These are phyloP conservation scores for Epizoanthus scotinus DNA, from an alignment of 92 coral and sea anemone species.

Conservation along the genomic window DNA sequence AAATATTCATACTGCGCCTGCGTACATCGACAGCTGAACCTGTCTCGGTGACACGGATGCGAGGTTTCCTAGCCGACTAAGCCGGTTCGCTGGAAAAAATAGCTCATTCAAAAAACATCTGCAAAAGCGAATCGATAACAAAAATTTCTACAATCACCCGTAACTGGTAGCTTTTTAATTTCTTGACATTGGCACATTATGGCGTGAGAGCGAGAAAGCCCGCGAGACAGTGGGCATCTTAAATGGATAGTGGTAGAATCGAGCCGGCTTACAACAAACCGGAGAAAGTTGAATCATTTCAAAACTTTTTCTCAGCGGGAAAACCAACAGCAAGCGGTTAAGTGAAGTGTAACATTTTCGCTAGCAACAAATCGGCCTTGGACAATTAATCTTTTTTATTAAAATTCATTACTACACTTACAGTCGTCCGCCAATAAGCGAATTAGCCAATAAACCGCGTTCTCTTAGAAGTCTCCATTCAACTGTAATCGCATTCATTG, in stretches of 20 bases:
- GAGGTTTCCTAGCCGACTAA: conserved; percentile 68
- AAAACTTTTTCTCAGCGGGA: conserved; percentile 41
- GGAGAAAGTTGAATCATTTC: conserved; percentile 15
- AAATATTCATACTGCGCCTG: conserved; percentile 87
- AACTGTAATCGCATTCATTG: conserved; percentile 70
- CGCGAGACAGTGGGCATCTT: neutral
- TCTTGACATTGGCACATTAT: conserved; percentile 50
- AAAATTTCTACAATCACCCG: conserved; percentile 72
- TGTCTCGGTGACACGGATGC: conserved; percentile 79
- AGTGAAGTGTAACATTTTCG: conserved; percentile 82
- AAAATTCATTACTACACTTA: conserved; percentile 90
- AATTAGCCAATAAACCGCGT: conserved; percentile 59
- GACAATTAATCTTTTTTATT: conserved; percentile 81
- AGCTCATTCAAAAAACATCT: conserved; percentile 87
- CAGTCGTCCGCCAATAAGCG: conserved; percentile 69
- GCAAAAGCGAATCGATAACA: conserved; percentile 60
- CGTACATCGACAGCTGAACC: conserved; percentile 94
- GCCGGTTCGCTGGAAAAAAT: conserved; percentile 73
- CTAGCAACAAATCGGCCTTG: conserved; percentile 75
- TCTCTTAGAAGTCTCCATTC: conserved; percentile 55
- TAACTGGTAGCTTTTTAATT: conserved; percentile 65
- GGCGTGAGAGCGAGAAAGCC: conserved; percentile 35
- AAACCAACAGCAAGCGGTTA: conserved; percentile 64
- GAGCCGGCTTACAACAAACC: neutral
- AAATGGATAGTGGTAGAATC: conserved; percentile 19